Conservation (phyloP, 2,797 vertebrate genomes). For the Valencia hispanica region DNA sequence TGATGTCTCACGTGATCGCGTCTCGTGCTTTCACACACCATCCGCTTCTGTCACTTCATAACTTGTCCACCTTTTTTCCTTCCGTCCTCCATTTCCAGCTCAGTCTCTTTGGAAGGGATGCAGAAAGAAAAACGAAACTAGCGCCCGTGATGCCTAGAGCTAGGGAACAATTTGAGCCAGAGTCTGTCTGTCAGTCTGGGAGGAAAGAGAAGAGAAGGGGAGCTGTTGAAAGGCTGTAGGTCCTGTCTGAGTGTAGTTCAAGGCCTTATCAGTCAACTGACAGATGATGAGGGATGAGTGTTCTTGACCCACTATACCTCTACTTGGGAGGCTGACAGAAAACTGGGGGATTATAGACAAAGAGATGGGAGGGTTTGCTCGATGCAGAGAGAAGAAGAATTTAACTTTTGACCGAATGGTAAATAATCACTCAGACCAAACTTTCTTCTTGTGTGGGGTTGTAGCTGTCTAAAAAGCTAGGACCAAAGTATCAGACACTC, state of each 20-base stretch:
- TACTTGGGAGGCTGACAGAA: constrained; percentile 32
- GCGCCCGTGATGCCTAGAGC: constrained; percentile 25
- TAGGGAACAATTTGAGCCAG: constrained; percentile 34
- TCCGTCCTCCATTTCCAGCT: constrained; percentile 19
- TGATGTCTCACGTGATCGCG: constrained; percentile 43
- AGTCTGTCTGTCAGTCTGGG: constrained; percentile 43
- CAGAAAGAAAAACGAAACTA: constrained; percentile 22
- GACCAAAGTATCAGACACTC: too few relatives aligned
- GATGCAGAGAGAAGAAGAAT: background rate
- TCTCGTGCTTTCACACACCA: constrained; percentile 23
- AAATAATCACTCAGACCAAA: constrained; percentile 48
- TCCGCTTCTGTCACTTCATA: constrained; percentile 10
- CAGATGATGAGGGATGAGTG: constrained; percentile 47
- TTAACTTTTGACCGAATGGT: constrained; percentile 30
- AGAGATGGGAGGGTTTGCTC: background rate
- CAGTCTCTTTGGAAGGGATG: constrained; percentile 6
- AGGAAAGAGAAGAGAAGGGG: background rate
- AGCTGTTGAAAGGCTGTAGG: constrained; percentile 37
- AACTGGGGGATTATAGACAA: constrained; percentile 30
- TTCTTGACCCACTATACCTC: constrained; percentile 58
- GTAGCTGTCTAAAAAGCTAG: too few relatives aligned
- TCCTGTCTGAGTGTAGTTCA: constrained; percentile 58
- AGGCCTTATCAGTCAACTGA: constrained; percentile 49
- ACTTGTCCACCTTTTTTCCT: background rate
- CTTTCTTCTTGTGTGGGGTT: constrained; percentile 11